Evolutionary conservation across 1,140 invertebrate genomes (phyloP), one percentile per base, ranked within the genome.

Genomic region (Subanguina moxae): DNA sequence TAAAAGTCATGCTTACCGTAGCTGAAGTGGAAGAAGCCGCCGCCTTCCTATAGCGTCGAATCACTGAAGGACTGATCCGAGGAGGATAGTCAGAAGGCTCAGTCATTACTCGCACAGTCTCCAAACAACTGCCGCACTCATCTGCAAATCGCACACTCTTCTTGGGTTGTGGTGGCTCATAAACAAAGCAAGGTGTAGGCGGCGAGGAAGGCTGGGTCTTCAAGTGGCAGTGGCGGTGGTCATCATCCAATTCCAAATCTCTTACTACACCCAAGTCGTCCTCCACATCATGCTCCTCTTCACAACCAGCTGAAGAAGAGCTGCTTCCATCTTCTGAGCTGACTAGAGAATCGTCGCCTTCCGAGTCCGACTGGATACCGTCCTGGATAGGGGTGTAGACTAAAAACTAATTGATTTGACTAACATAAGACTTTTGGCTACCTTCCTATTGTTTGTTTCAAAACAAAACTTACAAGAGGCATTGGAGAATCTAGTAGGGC

Each of bases 21-120:
- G 7, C 25, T n/a, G 25, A 21, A 17, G 21, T 65, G n/a, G 62
- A 42, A 17, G 27, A n/a, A 28, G 62, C 62, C 7, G 64, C 57
- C 63, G 76, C 65, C 69, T 67, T 69, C 75, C 64, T 25, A 56
- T 73, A 57, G 32, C 74, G 58, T 19, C 65, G 57, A 62, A 75
- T 38, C 62, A 82, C 62, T 76, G 77, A 67, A 77, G 83, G 66
- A 87, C 86, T 25, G 89, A 83, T 78, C 89, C 88, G 84, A 0
- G 93, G 93, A 0, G 92, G 92, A 58, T 90, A 89, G 78, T 93
- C 90, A 19, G 91, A 92, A 0, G 91, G 90, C 77, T 95, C 93
- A 0, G 90, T 90, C 90, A 95, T 92, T 23, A 94, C 87, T 67
- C 84, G 82, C 62, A 90, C 87, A 75, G 91, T 90, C 38, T 90